phyloP scores from a whole-genome alignment of 2,113 vertebrate genomes.

The Orientallactaga bullata region DNA sequence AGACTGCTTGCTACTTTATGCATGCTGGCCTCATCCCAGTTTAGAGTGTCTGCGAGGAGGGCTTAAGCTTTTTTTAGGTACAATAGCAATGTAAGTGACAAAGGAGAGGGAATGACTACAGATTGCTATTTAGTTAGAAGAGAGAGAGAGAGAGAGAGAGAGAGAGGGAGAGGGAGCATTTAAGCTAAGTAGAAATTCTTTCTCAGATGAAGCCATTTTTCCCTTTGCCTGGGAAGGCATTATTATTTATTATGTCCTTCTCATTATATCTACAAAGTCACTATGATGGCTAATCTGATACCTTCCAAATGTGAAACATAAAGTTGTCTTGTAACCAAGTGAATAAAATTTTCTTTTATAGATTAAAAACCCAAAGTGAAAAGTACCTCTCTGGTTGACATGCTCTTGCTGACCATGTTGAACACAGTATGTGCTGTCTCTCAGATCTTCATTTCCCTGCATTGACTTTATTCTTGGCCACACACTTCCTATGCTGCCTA shows the following conservation, averaged over 20 bases:
- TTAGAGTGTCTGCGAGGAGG: constrained; percentile 22
- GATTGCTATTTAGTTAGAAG: not conserved
- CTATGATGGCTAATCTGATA: constrained; percentile 12
- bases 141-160: not conserved
- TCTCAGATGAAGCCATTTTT: not conserved
- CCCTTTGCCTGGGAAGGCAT: not conserved
- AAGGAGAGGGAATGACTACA: not conserved
- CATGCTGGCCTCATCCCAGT: constrained; percentile 5
- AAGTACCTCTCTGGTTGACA: not conserved
- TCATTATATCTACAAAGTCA: not conserved
- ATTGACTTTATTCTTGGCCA: not conserved
- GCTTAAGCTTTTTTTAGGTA: not conserved
- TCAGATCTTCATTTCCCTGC: not conserved
- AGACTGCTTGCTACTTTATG: constrained; percentile 32
- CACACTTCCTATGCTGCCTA: not conserved
- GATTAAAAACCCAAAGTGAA: not conserved
- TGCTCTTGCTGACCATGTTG: constrained; percentile 10
- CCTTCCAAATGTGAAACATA: not conserved
- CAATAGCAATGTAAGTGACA: not conserved
- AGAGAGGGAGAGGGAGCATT: not conserved
- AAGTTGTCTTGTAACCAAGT: constrained; percentile 9
- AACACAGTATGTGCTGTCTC: not conserved
- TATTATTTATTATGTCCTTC: not conserved
- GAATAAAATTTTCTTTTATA: constrained; percentile 31
- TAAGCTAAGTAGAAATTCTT: not conserved